Percentiles rank a stretch among this genome's conserved stretches.
phyloP scores from a whole-genome alignment of 2,888 invertebrate genomes.

The Shargacucullia verbasci region DNA sequence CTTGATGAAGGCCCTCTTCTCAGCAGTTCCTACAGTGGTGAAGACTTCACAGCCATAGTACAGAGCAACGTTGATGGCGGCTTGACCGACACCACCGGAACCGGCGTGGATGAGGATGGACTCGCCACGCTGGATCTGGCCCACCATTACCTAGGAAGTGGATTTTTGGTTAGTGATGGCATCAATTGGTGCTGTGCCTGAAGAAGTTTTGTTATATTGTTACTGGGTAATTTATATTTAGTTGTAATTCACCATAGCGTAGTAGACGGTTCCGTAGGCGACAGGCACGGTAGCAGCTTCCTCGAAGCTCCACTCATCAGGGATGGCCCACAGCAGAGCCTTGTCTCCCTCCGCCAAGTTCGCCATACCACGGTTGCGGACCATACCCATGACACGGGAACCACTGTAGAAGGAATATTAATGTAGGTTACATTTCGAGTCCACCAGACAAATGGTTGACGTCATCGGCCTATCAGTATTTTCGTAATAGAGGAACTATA shows the following conservation, averaged over 20 bases:
- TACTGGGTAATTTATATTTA: no score
- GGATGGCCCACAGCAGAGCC: constrained; percentile 91
- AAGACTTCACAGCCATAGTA: constrained; percentile 96
- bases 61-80: constrained; percentile 98
- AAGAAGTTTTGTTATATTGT: no score
- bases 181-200: no score
- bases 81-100: constrained; percentile 99
- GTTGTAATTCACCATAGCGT: constrained; percentile 82
- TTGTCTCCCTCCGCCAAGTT: constrained; percentile 89
- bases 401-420: constrained; percentile 79
- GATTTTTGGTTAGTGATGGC: not conserved
- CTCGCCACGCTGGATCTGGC: constrained; percentile 94
- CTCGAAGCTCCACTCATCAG: constrained; percentile 92
- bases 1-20: constrained; percentile 96
- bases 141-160: constrained; percentile 84
- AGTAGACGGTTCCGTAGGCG: constrained; percentile 92
- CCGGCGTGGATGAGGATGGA: constrained; percentile 97
- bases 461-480: no score
- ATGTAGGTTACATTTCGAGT: no score
- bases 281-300: constrained; percentile 94
- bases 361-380: constrained; percentile 89
- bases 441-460: no score
- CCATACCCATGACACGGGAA: constrained; percentile 91
- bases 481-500: no score
- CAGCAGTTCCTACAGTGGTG: constrained; percentile 97